phyloP scores from a whole-genome alignment of 2,888 invertebrate genomes.

The Conistra vaccinii region DNA sequence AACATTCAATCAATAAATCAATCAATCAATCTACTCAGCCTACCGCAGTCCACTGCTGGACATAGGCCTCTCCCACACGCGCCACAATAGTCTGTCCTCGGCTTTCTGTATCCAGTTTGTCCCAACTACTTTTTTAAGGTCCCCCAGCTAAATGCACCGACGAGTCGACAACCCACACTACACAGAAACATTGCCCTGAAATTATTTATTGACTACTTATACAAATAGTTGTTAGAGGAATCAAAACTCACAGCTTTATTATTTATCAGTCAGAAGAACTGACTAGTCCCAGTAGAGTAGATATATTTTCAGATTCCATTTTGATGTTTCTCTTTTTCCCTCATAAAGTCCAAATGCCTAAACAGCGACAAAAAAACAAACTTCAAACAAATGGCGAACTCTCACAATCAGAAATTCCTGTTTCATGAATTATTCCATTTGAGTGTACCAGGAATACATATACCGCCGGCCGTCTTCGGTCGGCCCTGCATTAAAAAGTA shows the following conservation, averaged over 20 bases:
- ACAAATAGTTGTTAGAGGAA: background rate
- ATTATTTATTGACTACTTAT: no score
- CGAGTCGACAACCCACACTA: no score
- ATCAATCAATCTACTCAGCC: no score
- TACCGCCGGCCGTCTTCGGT: slow-evolving; percentile 17
- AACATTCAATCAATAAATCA: no score
- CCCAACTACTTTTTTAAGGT: no score
- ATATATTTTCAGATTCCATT: background rate
- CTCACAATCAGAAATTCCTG: slow-evolving; percentile 32
- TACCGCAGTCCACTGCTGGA: no score
- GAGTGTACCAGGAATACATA: slow-evolving; percentile 36
- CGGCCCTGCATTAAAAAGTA: slow-evolving; percentile 46
- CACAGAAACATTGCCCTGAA: no score
- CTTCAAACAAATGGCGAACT: slow-evolving; percentile 16
- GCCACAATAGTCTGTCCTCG: no score
- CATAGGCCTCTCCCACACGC: no score
- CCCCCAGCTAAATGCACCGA: no score
- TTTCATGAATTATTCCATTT: slow-evolving; percentile 55
- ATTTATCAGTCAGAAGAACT: background rate
- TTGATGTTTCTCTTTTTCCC: background rate
- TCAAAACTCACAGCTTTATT: background rate
- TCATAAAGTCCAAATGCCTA: background rate
- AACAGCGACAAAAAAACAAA: slow-evolving; percentile 15
- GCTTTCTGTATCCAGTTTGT: no score
- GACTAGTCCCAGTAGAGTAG: background rate